Percentiles rank a stretch among this genome's conserved stretches.
Evolutionary conservation across 2,113 vertebrate species (phyloP).

Genomic region (Gobiocypris rarus): DNA sequence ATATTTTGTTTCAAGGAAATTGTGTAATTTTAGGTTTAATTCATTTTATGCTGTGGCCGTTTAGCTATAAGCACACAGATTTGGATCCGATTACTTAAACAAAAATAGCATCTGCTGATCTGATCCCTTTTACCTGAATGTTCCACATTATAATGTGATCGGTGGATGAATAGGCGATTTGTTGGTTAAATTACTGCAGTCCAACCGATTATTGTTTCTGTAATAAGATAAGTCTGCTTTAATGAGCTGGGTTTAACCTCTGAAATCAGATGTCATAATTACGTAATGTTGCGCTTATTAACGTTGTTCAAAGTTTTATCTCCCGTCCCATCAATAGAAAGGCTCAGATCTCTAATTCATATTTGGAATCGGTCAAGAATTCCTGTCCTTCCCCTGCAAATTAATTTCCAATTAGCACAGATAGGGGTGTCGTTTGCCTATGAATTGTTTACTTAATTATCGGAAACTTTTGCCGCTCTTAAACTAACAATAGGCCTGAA

Average conservation of each 20-base stretch:
- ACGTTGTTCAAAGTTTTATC: not conserved
- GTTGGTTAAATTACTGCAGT: not conserved
- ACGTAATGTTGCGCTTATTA: not conserved
- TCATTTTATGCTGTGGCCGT: not conserved
- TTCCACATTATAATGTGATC: slow-evolving; percentile 20
- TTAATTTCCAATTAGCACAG: slow-evolving; percentile 50
- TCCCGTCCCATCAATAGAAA: not conserved
- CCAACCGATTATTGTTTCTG: slow-evolving; percentile 13
- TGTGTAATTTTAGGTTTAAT: not conserved
- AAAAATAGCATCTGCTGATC: not conserved
- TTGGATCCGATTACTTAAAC: not conserved
- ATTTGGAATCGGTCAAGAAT: slow-evolving; percentile 11
- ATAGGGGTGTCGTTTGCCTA: slow-evolving; percentile 41
- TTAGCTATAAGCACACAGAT: not conserved
- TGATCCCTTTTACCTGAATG: not conserved
- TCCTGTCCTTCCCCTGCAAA: slow-evolving; percentile 14
- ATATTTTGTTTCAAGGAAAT: not conserved
- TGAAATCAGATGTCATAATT: not conserved
- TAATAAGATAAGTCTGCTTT: slow-evolving; percentile 32
- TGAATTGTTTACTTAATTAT: slow-evolving; percentile 51
- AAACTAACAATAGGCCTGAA: slow-evolving; percentile 48
- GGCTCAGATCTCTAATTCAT: not conserved
- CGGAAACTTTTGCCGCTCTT: slow-evolving; percentile 28
- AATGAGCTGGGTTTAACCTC: slow-evolving; percentile 16
- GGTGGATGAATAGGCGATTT: slow-evolving; percentile 21